phyloP scores from a whole-genome alignment of 2,113 vertebrate genomes.

The Chrysochloris asiatica region DNA sequence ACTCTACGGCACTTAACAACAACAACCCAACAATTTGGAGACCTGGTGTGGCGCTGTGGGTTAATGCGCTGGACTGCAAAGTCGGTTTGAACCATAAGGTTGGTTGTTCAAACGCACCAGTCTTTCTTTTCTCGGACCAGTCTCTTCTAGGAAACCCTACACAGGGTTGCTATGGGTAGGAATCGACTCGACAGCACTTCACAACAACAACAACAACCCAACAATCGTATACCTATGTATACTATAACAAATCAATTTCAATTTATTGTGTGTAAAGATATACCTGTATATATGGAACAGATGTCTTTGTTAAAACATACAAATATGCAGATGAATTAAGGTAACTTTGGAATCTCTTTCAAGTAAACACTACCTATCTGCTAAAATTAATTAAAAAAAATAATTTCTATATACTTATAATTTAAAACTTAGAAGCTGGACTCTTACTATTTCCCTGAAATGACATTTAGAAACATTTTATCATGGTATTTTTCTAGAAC shows the following conservation, averaged over 20 bases:
- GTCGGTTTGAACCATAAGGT: too few relatives aligned
- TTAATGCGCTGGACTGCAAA: too few relatives aligned
- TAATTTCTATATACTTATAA: not conserved
- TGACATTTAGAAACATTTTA: not conserved
- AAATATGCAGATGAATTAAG: not conserved
- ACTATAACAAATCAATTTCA: not conserved
- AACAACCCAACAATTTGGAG: too few relatives aligned
- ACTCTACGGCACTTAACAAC: too few relatives aligned
- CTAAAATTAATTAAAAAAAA: not conserved
- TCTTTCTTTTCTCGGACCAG: too few relatives aligned
- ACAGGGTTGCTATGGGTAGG: too few relatives aligned
- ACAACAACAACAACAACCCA: too few relatives aligned
- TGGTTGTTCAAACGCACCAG: too few relatives aligned
- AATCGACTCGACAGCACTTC: too few relatives aligned
- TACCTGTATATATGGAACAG: not conserved
- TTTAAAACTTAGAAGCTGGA: not conserved
- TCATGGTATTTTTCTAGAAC: not conserved
- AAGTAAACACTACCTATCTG: not conserved
- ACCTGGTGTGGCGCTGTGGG: too few relatives aligned
- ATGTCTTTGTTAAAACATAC: constrained; percentile 29
- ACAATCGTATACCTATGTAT: not conserved
- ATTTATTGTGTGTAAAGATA: not conserved
- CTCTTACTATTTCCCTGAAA: constrained; percentile 9
- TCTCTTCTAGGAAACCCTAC: too few relatives aligned
- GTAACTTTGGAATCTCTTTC: not conserved